These are phyloP conservation scores for Osmoderma eremita DNA, from an alignment of 2,888 invertebrate genomes.

Conservation along the genomic window DNA sequence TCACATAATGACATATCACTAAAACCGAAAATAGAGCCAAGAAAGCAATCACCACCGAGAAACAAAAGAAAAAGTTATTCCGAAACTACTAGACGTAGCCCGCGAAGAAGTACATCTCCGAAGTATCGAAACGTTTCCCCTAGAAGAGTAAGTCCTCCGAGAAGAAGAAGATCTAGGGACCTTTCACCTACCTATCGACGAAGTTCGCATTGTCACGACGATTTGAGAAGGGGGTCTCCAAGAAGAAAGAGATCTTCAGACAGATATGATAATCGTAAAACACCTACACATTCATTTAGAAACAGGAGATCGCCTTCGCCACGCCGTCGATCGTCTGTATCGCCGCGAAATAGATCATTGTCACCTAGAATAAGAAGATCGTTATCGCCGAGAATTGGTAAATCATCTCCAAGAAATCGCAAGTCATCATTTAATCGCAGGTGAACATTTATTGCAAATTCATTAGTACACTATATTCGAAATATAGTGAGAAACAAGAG, in stretches of 20 bases:
- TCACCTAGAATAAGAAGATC: constrained; percentile 7
- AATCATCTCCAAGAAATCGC: constrained; percentile 21
- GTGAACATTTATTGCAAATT: neutral
- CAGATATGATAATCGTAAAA: constrained; percentile 16
- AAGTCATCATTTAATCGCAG: constrained; percentile 22
- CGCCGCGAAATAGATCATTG: constrained; percentile 31
- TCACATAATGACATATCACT: constrained; percentile 15
- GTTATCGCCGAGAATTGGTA: constrained; percentile 31
- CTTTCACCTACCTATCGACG: constrained; percentile 3
- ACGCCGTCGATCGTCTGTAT: constrained; percentile 20
- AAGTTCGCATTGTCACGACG: neutral
- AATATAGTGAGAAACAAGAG: too few species aligned
- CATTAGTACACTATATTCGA: neutral
- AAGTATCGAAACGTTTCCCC: constrained; percentile 39
- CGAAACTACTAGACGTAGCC: constrained; percentile 40
- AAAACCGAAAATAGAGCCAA: constrained; percentile 10
- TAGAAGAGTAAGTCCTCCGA: constrained; percentile 7
- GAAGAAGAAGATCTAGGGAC: constrained; percentile 16
- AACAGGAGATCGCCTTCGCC: constrained; percentile 7
- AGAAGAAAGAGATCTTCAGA: constrained; percentile 15
- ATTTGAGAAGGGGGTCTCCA: neutral
- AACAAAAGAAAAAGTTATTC: constrained; percentile 43
- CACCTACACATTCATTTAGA: constrained; percentile 28
- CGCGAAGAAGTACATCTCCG: constrained; percentile 31
- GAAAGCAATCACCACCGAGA: constrained; percentile 31